Base-by-base conservation (phyloP, 1,140 invertebrate species). In the Hyles euphorbiae region DNA sequence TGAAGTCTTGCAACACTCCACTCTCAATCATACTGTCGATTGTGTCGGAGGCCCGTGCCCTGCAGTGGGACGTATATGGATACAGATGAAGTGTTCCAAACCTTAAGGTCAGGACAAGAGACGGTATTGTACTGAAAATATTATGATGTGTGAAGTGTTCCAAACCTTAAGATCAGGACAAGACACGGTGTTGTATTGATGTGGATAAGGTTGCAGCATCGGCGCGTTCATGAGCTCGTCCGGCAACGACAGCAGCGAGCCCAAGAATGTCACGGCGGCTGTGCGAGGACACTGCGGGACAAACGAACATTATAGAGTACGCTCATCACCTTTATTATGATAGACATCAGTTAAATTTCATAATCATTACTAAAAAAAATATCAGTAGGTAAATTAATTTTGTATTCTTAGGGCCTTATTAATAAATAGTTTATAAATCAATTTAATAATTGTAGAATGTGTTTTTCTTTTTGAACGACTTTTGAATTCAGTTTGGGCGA, bases 261-360 rank as follows among this genome's bases (percentile, higher is more conserved):
- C 97, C 5, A 99, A 89, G 51, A 99, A 94, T 0, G 96, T 96
- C n/a, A 97, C 93, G 1, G 98, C 97, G 79, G 99, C 97, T 10
- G 94, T 94, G 61, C 97, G 91, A 2, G 97, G 97, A 59, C 95
- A 94, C 92, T 96, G 76, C 2, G 65, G 61, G 7, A 40, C 68
- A 65, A 58, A 40, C 9, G 50, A 50, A 49, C 2, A 22, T n/a
- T 48, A 22, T 11, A 48, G 5, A 48, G 4, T 40, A 5, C 36
- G 5, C 8, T 10, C n/a, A 48, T 22, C 22, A 22, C 22, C 22
- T 22, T 22, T 22, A 22, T 22, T 22, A 22, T 22, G 22, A 22
- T 22, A 22, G 22, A 22, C 22, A 22, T 22, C 22, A 22, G 1
- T 22, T 22, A 22, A 22, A 22, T 22, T 22, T 1, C 22, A 22